Base-by-base conservation (phyloP, 2,797 vertebrate species). In the Mus spretus region DNA sequence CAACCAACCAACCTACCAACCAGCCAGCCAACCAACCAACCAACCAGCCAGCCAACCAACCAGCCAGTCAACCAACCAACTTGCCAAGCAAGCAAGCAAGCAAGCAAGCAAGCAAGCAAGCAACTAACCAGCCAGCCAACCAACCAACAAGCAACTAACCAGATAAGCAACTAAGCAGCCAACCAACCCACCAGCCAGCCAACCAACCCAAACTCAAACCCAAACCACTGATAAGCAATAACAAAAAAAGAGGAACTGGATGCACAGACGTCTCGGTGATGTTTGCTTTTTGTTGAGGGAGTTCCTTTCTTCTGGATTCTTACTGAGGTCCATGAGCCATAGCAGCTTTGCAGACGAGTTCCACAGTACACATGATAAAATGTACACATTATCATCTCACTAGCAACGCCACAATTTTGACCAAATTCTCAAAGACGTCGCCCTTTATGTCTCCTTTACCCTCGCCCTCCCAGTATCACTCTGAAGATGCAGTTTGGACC, bases 371-470 rank as follows among this genome's bases (percentile, higher is more conserved):
- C 22, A 74, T 79, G 26, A 55, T n/a, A 90, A 50, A 91, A 75
- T 75, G 22, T 79, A 1, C 22, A 37, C 78, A 44, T 77, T 47
- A 31, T 80, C 3, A 17, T 53, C 81, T 89, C 87, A 34, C 20
- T 11, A 83, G n/a, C 2, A 50, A 90, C 31, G 70, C 88, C 44
- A 92, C 80, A 26, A 63, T 79, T 96, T 94, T 95, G 81, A 87
- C 86, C 59, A 28, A n/a, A 84, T 72, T 96, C 72, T 94, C 72
- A 74, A 89, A 97, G 44, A 14, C 24, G 40, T 79, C 53, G 59
- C 9, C n/a, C 20, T 37, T 95, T 6, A 74, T 1, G 10, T 22
- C 89, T 9, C 3, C 50, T 92, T 89, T 63, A 55, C 24, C 1
- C 7, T 24, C 22, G 3, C 8, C 28, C 50, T 59, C n/a, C 57